Evolutionary conservation across 2,797 vertebrate species (phyloP), one percentile per base, ranked within the genome.

Genomic region (Huso huso): DNA sequence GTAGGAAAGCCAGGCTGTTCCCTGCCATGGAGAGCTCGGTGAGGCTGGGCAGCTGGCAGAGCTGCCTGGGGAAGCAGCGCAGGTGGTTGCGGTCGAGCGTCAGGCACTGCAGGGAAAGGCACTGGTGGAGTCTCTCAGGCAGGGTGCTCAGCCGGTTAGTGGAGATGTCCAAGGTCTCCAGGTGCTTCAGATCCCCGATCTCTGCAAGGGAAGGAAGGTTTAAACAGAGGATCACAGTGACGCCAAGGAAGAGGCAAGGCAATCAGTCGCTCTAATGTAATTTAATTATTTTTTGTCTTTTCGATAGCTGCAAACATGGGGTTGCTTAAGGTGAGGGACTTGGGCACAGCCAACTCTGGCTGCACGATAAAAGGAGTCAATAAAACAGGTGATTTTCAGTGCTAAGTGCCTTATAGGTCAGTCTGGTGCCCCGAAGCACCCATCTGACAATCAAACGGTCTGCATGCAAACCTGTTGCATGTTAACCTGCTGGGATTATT

Each of bases 1-100:
- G 96, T 69, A 99, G 82, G 77, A 91, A 94, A 0, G 84, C 88
- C 55, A 99, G 92, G 63, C 88, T 83, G 86, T 99, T 99, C 52
- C 94, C 91, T 3, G 96, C 94, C 93, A 98, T 92, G 75, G 94
- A 97, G 75, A 98, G 93, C 87, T 98, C 95, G 8, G 92, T 97
- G 86, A 99, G 95, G 81, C 93, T 93, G 49, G 89, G 92, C 51
- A 99, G 91, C 73, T 92, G 93, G 84, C 96, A 98, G 69, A 99
- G 88, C 70, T 96, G 97, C 6, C 95, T 91, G 0, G 96, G 97
- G 66, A 99, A 71, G 10, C 84, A 87, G 77, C 86, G 87, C 59
- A 99, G 87, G 66, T 79, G 85, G 84, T 99, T 99, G 71, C 93
- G 88, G 84, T 99, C 97, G 0, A 86, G 94, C 0, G 92, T 94